A percentile compares a stretch with the other conserved stretches of the same genome.
phyloP scores from a whole-genome alignment of 2,113 vertebrate genomes.

The Patagioenas fasciata region DNA sequence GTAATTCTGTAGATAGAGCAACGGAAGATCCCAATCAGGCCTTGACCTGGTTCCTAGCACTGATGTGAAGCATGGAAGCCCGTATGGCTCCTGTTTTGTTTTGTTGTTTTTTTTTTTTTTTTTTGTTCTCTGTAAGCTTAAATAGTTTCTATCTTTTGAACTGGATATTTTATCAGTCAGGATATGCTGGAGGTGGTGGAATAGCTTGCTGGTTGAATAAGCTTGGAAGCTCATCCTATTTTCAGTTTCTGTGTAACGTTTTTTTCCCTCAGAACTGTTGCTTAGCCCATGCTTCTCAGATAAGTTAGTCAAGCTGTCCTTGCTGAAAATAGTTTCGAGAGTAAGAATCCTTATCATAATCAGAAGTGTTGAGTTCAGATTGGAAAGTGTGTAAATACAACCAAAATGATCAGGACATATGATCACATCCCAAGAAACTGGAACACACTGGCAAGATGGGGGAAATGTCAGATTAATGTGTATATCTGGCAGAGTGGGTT shows the following conservation, averaged over 20 bases:
- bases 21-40: not conserved
- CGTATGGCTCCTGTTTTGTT: accelerated
- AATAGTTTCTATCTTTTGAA: not conserved
- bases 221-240: not conserved
- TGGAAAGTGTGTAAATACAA: not conserved
- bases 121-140: not conserved
- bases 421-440: not conserved
- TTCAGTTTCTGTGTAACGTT: too few relatives aligned
- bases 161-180: not conserved
- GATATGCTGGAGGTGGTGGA: not conserved
- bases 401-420: not conserved
- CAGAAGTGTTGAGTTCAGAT: not conserved
- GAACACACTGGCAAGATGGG: not conserved
- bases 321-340: not conserved
- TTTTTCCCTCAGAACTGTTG: not conserved
- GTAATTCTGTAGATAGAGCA: not conserved
- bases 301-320: not conserved
- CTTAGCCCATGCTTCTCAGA: not conserved
- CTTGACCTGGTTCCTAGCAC: not conserved
- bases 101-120: too few relatives aligned
- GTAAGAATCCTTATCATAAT: not conserved
- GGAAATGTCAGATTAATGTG: not conserved
- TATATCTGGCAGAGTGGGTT: not conserved
- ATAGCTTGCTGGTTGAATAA: not conserved
- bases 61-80: not conserved